Conservation (phyloP, 2,797 vertebrate species). For the Melanotaenia boesemani region DNA sequence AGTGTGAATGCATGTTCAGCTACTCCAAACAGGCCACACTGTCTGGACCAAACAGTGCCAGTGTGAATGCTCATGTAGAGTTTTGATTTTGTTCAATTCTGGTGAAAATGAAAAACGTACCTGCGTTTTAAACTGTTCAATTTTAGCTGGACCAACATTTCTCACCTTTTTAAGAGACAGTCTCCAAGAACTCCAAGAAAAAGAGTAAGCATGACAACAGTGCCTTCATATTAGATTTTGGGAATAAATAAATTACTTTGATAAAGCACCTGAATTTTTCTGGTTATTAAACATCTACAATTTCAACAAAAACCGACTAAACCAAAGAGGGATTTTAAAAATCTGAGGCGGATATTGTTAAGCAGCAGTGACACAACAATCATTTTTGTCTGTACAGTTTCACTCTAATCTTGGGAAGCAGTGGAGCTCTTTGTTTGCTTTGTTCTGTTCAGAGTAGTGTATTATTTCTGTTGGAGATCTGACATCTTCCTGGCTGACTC, state of each 20-base stretch:
- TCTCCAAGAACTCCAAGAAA: constrained; percentile 10
- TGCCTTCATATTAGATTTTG: constrained; percentile 14
- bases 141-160: neutral
- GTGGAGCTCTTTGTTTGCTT: neutral
- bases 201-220: constrained; percentile 27
- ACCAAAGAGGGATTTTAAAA: neutral
- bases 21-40: too few relatives aligned
- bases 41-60: neutral
- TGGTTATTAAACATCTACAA: neutral
- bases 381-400: neutral
- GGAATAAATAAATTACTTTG: constrained; percentile 17
- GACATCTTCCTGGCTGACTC: constrained; percentile 3
- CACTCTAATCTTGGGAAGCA: neutral
- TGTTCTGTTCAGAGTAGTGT: neutral
- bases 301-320: neutral
- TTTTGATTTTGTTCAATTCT: neutral
- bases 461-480: neutral
- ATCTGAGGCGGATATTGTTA: constrained; percentile 8
- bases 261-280: neutral
- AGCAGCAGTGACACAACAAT: constrained; percentile 5
- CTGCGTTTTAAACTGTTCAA: neutral
- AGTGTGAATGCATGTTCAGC: too few relatives aligned
- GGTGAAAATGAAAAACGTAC: neutral
- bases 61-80: neutral
- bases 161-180: constrained; percentile 5